Evolutionary conservation across 2,113 vertebrate genomes (phyloP).

Genomic region (Rhinolophus ferrumequinum): DNA sequence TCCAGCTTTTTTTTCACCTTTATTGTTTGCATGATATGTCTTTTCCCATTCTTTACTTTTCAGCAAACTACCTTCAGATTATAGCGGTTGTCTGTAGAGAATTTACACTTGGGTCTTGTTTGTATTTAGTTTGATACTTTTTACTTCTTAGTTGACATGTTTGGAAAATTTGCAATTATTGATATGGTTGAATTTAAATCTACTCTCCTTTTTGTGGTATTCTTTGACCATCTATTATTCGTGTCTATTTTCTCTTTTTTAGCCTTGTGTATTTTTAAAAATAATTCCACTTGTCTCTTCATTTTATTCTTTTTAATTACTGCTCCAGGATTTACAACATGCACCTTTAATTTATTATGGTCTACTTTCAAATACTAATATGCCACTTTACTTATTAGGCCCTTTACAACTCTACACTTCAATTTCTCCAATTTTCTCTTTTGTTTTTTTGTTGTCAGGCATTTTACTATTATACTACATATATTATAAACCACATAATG

Average conservation of each 20-base stretch:
- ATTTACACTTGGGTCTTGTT: background rate
- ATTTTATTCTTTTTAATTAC: background rate
- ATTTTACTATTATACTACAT: background rate
- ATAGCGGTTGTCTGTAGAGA: background rate
- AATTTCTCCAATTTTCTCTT: background rate
- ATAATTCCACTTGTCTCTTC: background rate
- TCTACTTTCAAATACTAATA: background rate
- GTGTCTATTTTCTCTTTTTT: background rate
- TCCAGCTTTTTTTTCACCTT: background rate
- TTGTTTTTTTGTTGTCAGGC: background rate
- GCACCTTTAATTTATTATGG: background rate
- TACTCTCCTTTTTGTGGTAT: background rate
- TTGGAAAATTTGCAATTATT: conserved; percentile 8
- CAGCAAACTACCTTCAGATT: background rate
- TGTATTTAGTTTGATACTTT: background rate
- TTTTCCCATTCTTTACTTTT: background rate
- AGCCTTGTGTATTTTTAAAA: background rate
- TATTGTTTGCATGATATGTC: background rate
- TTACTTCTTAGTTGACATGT: background rate
- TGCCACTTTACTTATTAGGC: background rate
- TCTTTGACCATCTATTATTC: background rate
- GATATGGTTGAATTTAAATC: background rate
- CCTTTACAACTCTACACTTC: background rate
- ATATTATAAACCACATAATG: background rate
- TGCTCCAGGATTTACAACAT: background rate